phyloP scores from a whole-genome alignment of 2,797 vertebrate species.

The Neosilurus mollespiculum region DNA sequence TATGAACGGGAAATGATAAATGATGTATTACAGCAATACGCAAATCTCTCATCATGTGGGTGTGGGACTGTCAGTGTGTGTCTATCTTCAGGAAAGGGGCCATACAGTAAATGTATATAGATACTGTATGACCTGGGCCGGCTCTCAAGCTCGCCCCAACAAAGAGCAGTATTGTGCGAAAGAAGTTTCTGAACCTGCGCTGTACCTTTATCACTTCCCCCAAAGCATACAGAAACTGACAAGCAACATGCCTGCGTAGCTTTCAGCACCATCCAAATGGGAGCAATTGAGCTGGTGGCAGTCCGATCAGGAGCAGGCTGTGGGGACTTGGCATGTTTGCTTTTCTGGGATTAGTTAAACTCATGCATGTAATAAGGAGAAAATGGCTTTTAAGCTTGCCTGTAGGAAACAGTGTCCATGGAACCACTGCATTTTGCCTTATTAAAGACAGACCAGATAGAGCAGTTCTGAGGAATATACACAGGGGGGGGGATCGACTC shows the following conservation, averaged over 20 bases:
- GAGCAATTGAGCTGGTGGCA: constrained; percentile 43
- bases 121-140: not conserved
- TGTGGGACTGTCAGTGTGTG: constrained; percentile 25
- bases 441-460: constrained; percentile 77
- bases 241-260: constrained; percentile 30
- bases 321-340: constrained; percentile 67
- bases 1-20: constrained; percentile 7
- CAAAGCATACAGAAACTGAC: constrained; percentile 27
- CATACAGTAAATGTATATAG: constrained; percentile 29
- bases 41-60: constrained; percentile 17
- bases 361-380: constrained; percentile 84
- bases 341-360: constrained; percentile 87
- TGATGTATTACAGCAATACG: constrained; percentile 20
- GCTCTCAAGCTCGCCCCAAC: constrained; percentile 39
- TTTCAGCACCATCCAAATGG: constrained; percentile 52
- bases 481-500: not conserved
- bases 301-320: constrained; percentile 49
- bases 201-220: constrained; percentile 32
- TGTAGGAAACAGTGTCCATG: constrained; percentile 82
- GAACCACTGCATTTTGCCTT: constrained; percentile 83
- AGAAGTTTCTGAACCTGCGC: constrained; percentile 26
- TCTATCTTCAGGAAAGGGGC: constrained; percentile 11
- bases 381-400: constrained; percentile 86
- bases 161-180: constrained; percentile 58
- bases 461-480: not conserved